phyloP scores from a whole-genome alignment of 2,113 vertebrate species.

The Bagarius yarrelli region DNA sequence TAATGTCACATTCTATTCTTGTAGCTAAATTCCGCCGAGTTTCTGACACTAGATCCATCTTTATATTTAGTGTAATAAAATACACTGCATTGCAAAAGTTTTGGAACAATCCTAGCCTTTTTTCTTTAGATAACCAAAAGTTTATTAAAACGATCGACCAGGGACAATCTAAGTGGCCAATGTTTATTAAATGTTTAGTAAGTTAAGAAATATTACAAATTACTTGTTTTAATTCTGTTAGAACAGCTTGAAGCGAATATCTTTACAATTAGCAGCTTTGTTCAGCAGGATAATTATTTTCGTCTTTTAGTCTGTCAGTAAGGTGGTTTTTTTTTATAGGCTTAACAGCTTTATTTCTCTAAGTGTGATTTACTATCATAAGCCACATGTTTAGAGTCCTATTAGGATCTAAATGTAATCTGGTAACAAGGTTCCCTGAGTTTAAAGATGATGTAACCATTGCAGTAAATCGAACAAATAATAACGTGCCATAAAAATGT shows the following conservation, averaged over 20 bases:
- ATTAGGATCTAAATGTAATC: not conserved
- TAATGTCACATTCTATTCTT: constrained; percentile 69
- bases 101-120: not conserved
- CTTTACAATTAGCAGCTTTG: too few relatives aligned
- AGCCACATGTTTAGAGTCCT: not conserved
- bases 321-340: not conserved
- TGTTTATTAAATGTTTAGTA: not conserved
- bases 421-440: not conserved
- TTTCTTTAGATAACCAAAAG: not conserved
- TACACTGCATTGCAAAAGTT: not conserved
- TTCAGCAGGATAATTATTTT: not conserved
- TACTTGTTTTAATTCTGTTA: not conserved
- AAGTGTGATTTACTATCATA: not conserved
- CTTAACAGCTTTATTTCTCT: not conserved
- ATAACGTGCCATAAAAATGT: too few relatives aligned
- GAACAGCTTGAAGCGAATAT: not conserved
- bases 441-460: not conserved
- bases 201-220: not conserved
- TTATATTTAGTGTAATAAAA: constrained; percentile 1
- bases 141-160: not conserved
- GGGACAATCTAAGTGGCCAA: not conserved
- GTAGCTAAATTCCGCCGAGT: constrained; percentile 21
- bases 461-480: not conserved
- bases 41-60: not conserved
- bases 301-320: not conserved